Conservation (phyloP, 2,797 vertebrate species). For the Pogoniulus pusillus region DNA sequence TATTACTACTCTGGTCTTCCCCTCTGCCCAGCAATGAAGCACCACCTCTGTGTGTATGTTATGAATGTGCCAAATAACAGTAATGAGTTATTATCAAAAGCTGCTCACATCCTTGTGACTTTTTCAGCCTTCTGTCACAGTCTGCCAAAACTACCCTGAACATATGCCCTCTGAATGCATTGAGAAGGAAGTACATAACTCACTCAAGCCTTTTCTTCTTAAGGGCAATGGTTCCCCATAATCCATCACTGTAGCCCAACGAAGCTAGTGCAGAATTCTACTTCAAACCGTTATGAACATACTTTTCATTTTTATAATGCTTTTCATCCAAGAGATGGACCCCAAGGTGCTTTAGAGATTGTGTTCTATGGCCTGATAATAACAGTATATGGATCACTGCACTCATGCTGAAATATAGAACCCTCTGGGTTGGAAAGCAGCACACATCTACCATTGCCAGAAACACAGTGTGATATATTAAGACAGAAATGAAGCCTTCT, state of each 20-base stretch:
- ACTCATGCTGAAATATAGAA: conserved; percentile 46
- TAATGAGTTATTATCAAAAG: conserved; percentile 42
- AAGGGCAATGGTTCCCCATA: neutral
- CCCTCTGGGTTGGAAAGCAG: conserved; percentile 40
- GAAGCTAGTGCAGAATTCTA: conserved; percentile 37
- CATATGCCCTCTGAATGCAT: neutral
- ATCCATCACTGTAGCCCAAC: conserved; percentile 25
- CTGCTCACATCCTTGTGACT: neutral
- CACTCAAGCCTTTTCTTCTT: conserved; percentile 32
- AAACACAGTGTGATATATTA: conserved; percentile 12
- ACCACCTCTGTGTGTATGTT: neutral
- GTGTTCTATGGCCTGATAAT: conserved; percentile 23
- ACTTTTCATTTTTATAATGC: conserved; percentile 58
- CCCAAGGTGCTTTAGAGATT: conserved; percentile 53
- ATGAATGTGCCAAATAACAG: neutral
- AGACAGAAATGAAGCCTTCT: conserved; percentile 44
- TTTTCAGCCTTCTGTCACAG: neutral
- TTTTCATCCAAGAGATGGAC: conserved; percentile 42
- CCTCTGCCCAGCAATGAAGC: neutral
- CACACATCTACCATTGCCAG: conserved; percentile 34
- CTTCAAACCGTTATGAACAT: conserved; percentile 31
- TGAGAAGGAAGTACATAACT: conserved; percentile 34
- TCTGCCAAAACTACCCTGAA: neutral
- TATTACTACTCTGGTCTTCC: neutral
- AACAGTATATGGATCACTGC: conserved; percentile 60